Evolutionary conservation across 2,113 vertebrate genomes (phyloP).

Genomic region (Nothobranchius furzeri): DNA sequence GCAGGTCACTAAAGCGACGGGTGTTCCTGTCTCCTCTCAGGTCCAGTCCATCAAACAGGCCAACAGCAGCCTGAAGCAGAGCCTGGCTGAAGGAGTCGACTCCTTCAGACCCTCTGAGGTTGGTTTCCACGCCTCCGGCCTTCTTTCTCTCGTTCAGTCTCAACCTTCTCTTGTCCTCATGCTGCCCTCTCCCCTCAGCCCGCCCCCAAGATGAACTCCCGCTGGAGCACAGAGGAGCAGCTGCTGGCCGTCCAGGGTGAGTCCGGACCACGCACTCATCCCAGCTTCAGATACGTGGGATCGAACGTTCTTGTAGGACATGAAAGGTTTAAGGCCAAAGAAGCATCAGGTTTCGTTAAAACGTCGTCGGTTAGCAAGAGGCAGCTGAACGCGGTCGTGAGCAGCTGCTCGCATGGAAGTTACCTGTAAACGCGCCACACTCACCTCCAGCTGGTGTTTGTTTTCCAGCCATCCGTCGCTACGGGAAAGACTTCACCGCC

Average conservation of each 20-base stretch:
- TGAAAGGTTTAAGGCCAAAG: too few relatives aligned
- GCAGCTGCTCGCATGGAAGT: not conserved
- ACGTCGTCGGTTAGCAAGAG: too few relatives aligned
- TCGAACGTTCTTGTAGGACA: too few relatives aligned
- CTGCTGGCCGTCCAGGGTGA: constrained; percentile 76
- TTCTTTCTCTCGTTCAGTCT: not conserved
- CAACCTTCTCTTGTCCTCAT: constrained; percentile 14
- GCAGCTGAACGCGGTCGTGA: too few relatives aligned
- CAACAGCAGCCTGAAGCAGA: constrained; percentile 86
- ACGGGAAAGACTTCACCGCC: constrained; percentile 88
- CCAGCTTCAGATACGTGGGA: too few relatives aligned
- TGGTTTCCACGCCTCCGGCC: constrained; percentile 4
- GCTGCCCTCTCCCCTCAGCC: constrained; percentile 65
- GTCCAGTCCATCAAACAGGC: constrained; percentile 91
- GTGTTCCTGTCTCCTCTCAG: constrained; percentile 45
- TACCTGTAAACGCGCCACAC: not conserved
- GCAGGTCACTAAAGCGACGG: too few relatives aligned
- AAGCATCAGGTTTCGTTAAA: too few relatives aligned
- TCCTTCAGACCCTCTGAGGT: constrained; percentile 83
- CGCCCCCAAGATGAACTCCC: constrained; percentile 86
- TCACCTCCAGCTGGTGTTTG: not conserved
- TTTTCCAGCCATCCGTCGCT: constrained; percentile 85
- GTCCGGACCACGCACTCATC: constrained; percentile 25
- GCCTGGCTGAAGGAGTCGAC: constrained; percentile 81
- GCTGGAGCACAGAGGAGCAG: constrained; percentile 88